Conservation (phyloP, 2,888 invertebrate species). For the Drosophila eohydei region DNA sequence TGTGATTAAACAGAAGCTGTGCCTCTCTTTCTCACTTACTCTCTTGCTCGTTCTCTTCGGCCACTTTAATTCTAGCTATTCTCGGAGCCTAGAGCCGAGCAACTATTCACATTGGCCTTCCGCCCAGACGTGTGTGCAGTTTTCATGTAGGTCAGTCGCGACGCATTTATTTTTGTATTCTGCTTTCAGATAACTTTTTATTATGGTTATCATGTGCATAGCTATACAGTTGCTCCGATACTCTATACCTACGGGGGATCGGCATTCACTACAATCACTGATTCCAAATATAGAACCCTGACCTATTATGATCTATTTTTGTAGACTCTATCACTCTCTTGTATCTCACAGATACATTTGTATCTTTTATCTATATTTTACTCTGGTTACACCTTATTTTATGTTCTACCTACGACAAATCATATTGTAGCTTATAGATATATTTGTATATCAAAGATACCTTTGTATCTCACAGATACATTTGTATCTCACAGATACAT, state of each 20-base stretch:
- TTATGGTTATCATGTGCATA: background rate
- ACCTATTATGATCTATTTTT: background rate
- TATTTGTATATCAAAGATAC: background rate
- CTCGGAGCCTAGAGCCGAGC: background rate
- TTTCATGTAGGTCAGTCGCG: constrained; percentile 23
- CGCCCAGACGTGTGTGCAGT: background rate
- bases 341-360: background rate
- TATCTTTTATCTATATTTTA: background rate
- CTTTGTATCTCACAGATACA: background rate
- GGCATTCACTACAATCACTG: background rate
- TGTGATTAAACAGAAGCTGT: background rate
- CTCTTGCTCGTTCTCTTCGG: background rate
- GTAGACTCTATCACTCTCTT: background rate
- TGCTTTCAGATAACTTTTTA: constrained; percentile 6
- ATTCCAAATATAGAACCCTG: background rate
- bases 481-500: background rate
- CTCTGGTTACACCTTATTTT: no score
- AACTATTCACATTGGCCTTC: constrained; percentile 12
- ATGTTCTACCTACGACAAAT: no score
- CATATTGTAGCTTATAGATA: background rate
- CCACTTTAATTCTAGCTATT: background rate
- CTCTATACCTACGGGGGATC: background rate
- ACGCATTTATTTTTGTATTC: constrained; percentile 15
- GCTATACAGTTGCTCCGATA: background rate
- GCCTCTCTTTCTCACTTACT: background rate